Base-by-base conservation (phyloP, 2,797 vertebrate species). In the Xenopus petersii region DNA sequence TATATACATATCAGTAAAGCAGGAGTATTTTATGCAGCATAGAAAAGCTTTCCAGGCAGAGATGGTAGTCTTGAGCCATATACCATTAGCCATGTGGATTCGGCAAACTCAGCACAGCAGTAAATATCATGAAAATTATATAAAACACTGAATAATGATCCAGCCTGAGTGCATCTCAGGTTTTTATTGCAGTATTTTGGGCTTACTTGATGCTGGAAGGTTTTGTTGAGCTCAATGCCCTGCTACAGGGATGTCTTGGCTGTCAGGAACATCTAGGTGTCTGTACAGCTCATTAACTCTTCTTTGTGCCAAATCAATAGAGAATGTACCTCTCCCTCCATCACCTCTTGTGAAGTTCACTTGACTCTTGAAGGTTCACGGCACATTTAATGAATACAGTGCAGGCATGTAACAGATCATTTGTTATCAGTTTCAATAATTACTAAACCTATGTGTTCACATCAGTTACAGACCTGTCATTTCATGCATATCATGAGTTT, bases 401-500 rank as follows among this genome's bases (percentile, higher is more conserved):
- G 71, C 69, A 71, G 75, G 75, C 67, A 69, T 64, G 67, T 17
- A 71, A 71, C 63, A 71, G 75, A 77, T 67, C 75, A 72, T 77
- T 77, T 77, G 75, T 63, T 69, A 67, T 24, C 21, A 61, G 58
- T 71, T 72, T 71, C 61, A 71, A 77, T 60, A 67, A 77, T 72
- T 77, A 77, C 69, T 71, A 77, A 71, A 55, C 30, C 69, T 17
- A 48, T 72, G 69, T 63, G 63, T 47, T 67, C 69, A 55, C 69
- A 47, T 47, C n/a, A 42, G 68, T 63, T 76, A 71, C 69, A 71
- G 71, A 59, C 61, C 66, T 62, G 67, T 48, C 63, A 77, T 77
- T 72, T 67, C 56, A 46, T 71, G 64, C 70, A 2, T 5, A 42
- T 3, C 4, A 9, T 42, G 36, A 42, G 36, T 42, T 42, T 42